Evolutionary conservation across 2,888 invertebrate species (phyloP).

Genomic region (Steinernema carpocapsae): DNA sequence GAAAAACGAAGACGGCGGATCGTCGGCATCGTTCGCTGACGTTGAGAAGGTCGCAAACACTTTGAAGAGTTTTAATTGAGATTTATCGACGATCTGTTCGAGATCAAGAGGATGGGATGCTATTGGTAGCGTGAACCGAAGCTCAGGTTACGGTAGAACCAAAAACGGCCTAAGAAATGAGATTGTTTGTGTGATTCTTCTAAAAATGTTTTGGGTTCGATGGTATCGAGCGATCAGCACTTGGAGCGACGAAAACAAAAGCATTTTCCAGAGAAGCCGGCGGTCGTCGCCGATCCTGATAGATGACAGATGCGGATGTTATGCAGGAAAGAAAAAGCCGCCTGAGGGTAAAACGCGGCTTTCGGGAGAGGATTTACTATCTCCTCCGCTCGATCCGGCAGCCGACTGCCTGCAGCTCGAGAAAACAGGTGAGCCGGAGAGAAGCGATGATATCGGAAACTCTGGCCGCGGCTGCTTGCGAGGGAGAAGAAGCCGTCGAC

Average conservation of each 20-base stretch:
- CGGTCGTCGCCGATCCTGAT: neutral
- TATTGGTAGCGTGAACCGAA: no score
- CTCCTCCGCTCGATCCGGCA: neutral
- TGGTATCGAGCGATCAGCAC: no score
- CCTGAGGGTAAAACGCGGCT: neutral
- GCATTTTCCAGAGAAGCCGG: neutral
- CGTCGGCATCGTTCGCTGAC: no score
- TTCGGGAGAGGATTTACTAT: constrained; percentile 1
- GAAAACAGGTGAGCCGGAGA: constrained; percentile 28
- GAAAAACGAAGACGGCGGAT: no score
- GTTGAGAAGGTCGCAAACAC: no score
- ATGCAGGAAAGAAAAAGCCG: neutral
- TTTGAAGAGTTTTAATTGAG: no score
- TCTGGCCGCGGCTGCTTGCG: neutral
- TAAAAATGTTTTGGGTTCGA: no score
- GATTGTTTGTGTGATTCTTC: no score
- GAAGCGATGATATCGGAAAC: neutral
- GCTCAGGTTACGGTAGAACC: no score
- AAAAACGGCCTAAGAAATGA: no score
- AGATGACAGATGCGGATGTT: neutral
- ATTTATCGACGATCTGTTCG: no score
- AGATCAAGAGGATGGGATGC: no score
- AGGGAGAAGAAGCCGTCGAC: neutral
- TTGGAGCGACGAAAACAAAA: neutral
- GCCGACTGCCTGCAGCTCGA: constrained; percentile 10